Evolutionary conservation across 1,140 invertebrate genomes (phyloP), one percentile per base, ranked within the genome.

Genomic region (Apis dorsata): DNA sequence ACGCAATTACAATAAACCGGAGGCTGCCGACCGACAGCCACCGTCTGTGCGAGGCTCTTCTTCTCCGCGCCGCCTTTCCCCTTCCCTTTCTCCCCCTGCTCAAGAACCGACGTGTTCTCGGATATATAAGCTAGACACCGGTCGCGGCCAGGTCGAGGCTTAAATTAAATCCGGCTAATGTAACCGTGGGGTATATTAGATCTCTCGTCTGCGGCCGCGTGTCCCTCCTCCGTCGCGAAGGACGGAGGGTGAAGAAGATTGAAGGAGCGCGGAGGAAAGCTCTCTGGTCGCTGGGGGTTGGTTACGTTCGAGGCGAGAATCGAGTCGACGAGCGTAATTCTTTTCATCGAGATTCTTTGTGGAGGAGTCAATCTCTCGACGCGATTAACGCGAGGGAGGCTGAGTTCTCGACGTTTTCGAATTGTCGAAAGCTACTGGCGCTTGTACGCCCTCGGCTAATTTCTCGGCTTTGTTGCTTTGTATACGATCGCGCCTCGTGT

Each of bases 131-230:
- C 80, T 89, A 83, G 87, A 86, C 85, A 73, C 77, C 87, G 81
- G 63, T 66, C 86, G 80, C 85, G 79, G 53, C 62, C 59, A 79
- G 85, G 81, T 84, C 85, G 74, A 81, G 81, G 87, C 88, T 91
- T 91, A 92, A 92, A 93, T 93, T 92, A 93, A 93, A 92, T 92
- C 90, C 91, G 85, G 89, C 91, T 92, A 93, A 93, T 92, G 91
- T 91, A 92, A 91, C 91, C 89, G 87, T 88, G 84, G 85, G 90
- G 88, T 92, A 91, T 92, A 93, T 93, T 92, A 92, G 91, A 91
- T 92, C 90, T 93, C 88, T 90, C 90, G 86, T 88, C 84, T 89
- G 85, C 84, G 89, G 85, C 85, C 79, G 86, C 59, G 73, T 84
- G 85, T 84, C 85, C 76, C 84, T 63, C 53, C 85, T 59, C 85